Evolutionary conservation across 1,140 invertebrate species (phyloP), one percentile per base, ranked within the genome.

Genomic region (Drosophila insularis): DNA sequence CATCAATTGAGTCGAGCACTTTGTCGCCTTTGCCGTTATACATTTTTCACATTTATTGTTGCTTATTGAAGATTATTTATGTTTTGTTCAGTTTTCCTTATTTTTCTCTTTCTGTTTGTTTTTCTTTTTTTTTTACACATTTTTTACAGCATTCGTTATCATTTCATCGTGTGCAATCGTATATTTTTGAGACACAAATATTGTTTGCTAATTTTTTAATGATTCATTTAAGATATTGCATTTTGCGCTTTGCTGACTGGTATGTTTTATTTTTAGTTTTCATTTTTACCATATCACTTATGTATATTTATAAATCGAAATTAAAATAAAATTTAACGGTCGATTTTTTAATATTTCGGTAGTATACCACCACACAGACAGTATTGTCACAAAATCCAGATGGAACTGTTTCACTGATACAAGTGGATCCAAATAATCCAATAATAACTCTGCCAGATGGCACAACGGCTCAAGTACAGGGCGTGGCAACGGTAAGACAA

Each of bases 381-480:
- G 96, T 99, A 82, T 94, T 99, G 27, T 98, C 99, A 91, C 98
- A 97, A 74, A 99, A 99, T 93, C 96, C 98, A 4, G 98, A 99
- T 94, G 98, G 98, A 70, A 97, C 97, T 4, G 97, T 99, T 54
- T 98, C 98, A 27, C 96, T 99, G 61, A 98, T 99, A 73, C 98
- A 99, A 92, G 97, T 99, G 63, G 98, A 99, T 94, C 97, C 98
- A 40, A 97, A 96, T 84, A 97, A 97, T 92, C 96, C 97, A 35
- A 97, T 99, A 79, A 98, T 99, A 73, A 98, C 98, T 19, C 93
- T 99, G 90, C 97, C 98, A 1, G 98, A 99, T 93, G 98, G 98
- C 60, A 98, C 98, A 68, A 98, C 98, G 27, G 98, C 98, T 14
- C 97, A 98, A 92, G 97, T 99, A 50, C 96, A 97, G 93, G 96